Percentiles rank a stretch among this genome's conserved stretches.
Evolutionary conservation across 2,797 vertebrate species (phyloP).

Genomic region (Xiphophorus birchmanni): DNA sequence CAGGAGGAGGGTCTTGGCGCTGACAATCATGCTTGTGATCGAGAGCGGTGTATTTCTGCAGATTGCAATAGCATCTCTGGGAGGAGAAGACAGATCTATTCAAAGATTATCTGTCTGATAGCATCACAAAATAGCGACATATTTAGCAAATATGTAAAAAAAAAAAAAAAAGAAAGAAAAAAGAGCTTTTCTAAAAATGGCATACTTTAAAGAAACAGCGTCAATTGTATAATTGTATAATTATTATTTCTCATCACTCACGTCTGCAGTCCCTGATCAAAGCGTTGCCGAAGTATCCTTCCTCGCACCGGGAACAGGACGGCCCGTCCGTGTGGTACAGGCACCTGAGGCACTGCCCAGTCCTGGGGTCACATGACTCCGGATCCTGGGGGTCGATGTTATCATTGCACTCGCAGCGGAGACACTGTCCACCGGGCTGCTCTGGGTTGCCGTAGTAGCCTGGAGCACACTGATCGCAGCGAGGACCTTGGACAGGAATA

Average conservation of each 20-base stretch:
- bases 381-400: slow-evolving; percentile 86
- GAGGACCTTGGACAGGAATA: slow-evolving; percentile 72
- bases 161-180: no score
- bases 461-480: slow-evolving; percentile 85
- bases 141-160: no score
- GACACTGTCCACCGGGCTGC: slow-evolving; percentile 73
- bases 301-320: slow-evolving; percentile 80
- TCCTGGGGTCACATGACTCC: slow-evolving; percentile 83
- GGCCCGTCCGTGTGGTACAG: slow-evolving; percentile 84
- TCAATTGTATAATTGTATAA: neutral
- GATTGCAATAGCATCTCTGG: no score
- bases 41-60: no score
- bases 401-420: slow-evolving; percentile 85
- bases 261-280: slow-evolving; percentile 83
- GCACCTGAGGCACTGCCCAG: slow-evolving; percentile 85
- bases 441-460: slow-evolving; percentile 85
- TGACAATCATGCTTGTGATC: no score
- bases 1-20: no score
- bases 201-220: neutral
- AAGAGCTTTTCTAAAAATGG: no score
- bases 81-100: no score
- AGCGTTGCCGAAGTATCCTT: slow-evolving; percentile 86
- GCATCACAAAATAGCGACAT: no score
- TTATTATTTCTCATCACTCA: slow-evolving; percentile 69
- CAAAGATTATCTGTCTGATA: no score